Base-by-base conservation (phyloP, 1,140 invertebrate species). In the Stenopsyche tienmushanensis region DNA sequence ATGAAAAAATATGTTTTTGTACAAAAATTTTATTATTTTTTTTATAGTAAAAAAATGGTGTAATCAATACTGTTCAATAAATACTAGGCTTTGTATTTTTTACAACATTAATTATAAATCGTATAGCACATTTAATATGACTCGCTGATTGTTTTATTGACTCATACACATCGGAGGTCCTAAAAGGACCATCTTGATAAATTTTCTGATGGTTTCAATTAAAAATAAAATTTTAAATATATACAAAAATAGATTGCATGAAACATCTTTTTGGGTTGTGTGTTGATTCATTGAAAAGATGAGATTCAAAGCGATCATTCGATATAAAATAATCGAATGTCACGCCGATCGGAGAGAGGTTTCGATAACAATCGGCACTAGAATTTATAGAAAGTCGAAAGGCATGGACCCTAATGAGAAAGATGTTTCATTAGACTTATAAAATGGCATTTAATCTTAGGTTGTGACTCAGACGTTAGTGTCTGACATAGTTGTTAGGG, bases 81-180 rank as follows among this genome's bases (percentile, higher is more conserved):
- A 65, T 65, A 65, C 55, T 65, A 59, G 29, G 24, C 1, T 39
- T 63, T 63, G 53, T 47, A 9, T n/a, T n/a, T n/a, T n/a, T 65
- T 18, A 45, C 13, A 57, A 65, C 53, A 65, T 65, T 34, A 64
- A 44, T 65, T 52, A 20, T 29, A 59, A 23, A 20, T 57, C 34
- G 49, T 65, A 65, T 65, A 65, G 64, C 55, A 65, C 64, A 59
- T 65, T 65, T 59, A 34, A 52, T 65, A 65, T 65, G 64, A 65
- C 64, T 65, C 45, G 41, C 39, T 24, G 26, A 26, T 47, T 34
- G 39, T 49, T 17, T 18, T 49, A 8, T 47, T 47, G 44, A 47
- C 3, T 47, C 44, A n/a, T n/a, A n/a, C n/a, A n/a, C n/a, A n/a
- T n/a, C n/a, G n/a, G n/a, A n/a, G n/a, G n/a, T n/a, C n/a, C n/a